phyloP scores from a whole-genome alignment of 2,888 invertebrate species.

The Microctonus hyperodae region DNA sequence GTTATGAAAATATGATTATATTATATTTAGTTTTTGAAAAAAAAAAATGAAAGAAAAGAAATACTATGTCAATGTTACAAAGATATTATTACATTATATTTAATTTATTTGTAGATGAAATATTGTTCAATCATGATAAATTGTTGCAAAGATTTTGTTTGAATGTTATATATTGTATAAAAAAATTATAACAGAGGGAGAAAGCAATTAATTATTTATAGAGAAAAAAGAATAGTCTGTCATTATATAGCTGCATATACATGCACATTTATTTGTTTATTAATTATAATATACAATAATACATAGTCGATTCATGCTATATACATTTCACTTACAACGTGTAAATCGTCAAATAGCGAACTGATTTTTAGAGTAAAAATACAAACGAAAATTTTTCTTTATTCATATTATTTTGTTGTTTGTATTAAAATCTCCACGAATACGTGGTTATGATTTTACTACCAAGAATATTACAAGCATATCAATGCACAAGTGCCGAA shows the following conservation, averaged over 20 bases:
- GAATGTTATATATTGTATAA: neutral
- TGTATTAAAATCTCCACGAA: neutral
- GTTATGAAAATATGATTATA: neutral
- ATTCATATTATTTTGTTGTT: neutral
- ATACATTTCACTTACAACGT: too few relatives aligned
- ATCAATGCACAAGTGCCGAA: conserved; percentile 50
- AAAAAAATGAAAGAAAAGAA: neutral
- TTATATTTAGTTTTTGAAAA: neutral
- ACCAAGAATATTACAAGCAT: conserved; percentile 59
- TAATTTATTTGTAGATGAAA: neutral
- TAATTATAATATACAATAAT: too few relatives aligned
- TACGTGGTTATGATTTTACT: conserved; percentile 53
- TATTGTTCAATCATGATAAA: neutral
- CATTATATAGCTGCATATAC: neutral
- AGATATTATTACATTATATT: neutral
- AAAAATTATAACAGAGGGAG: neutral
- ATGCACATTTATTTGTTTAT: too few relatives aligned
- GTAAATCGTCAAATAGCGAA: too few relatives aligned
- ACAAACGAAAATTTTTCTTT: too few relatives aligned
- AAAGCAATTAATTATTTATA: too few relatives aligned
- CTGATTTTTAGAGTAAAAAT: too few relatives aligned
- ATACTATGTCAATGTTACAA: neutral
- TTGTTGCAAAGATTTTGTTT: neutral
- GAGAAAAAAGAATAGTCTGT: neutral
- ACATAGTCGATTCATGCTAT: too few relatives aligned